Conservation (phyloP, 2,888 invertebrate genomes). For the Busseola fusca region DNA sequence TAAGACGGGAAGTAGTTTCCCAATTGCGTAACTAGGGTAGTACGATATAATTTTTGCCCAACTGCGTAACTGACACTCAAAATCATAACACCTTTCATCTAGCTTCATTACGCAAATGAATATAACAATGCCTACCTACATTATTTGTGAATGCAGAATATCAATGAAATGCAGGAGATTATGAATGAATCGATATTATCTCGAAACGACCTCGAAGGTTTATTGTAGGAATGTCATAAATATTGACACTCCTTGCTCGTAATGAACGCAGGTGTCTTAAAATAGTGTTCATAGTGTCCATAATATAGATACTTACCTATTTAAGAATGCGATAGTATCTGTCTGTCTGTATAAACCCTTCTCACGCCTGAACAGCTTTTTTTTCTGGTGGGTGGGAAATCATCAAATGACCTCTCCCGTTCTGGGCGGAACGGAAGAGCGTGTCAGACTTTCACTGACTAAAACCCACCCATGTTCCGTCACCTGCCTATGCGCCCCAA, state of each 20-base stretch:
- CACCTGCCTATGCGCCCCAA: no score
- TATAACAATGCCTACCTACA: background rate
- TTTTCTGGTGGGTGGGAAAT: no score
- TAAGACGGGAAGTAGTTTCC: no score
- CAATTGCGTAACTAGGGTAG: no score
- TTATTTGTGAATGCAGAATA: constrained; percentile 1
- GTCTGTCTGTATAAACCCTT: background rate
- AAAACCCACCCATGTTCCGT: no score
- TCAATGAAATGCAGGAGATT: background rate
- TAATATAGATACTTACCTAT: background rate
- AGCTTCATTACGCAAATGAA: no score
- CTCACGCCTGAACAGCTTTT: background rate
- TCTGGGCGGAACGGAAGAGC: no score
- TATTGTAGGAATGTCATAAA: constrained; percentile 38
- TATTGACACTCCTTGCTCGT: constrained; percentile 33
- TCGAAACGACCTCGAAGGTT: constrained; percentile 19
- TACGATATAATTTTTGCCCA: no score
- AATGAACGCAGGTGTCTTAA: constrained; percentile 31
- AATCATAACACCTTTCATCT: no score
- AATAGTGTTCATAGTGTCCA: background rate
- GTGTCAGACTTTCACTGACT: no score
- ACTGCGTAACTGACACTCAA: no score
- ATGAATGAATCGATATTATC: constrained; percentile 20
- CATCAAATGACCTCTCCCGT: no score
- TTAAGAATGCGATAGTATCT: background rate